phyloP scores from a whole-genome alignment of 1,140 invertebrate genomes.

The Lepidurus couesii region DNA sequence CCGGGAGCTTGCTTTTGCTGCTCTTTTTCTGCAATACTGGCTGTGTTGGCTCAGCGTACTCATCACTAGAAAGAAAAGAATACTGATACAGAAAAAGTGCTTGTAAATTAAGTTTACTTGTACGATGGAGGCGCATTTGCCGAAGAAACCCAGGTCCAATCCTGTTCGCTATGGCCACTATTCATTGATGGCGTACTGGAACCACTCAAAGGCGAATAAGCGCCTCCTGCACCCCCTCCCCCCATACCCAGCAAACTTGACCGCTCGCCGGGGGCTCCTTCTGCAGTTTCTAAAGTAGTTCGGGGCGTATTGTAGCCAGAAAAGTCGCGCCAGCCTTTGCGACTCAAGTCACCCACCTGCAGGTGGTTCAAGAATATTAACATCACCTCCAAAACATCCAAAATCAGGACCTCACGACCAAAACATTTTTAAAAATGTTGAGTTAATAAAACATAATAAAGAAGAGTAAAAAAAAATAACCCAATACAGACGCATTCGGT shows the following conservation, averaged over 20 bases:
- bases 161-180: not conserved
- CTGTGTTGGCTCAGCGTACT: not conserved
- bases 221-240: not conserved
- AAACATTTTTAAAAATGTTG: too few species aligned
- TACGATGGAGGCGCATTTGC: not conserved
- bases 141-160: not conserved
- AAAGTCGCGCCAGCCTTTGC: conserved; percentile 60
- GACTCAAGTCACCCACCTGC: conserved; percentile 62
- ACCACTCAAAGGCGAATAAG: not conserved
- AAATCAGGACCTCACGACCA: too few species aligned
- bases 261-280: conserved; percentile 28
- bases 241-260: conserved; percentile 30
- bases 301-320: conserved; percentile 2
- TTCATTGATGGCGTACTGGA: not conserved
- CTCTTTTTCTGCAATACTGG: not conserved
- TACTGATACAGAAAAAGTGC: not conserved
- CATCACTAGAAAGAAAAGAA: not conserved
- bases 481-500: not conserved
- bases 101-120: not conserved
- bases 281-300: not conserved
- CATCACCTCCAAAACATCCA: not conserved
- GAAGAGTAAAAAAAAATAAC: too few species aligned
- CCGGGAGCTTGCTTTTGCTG: not conserved
- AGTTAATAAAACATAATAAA: not conserved
- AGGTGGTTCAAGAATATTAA: conserved; percentile 25